phyloP scores from a whole-genome alignment of 2,888 invertebrate genomes.

The Orthosia gothica region DNA sequence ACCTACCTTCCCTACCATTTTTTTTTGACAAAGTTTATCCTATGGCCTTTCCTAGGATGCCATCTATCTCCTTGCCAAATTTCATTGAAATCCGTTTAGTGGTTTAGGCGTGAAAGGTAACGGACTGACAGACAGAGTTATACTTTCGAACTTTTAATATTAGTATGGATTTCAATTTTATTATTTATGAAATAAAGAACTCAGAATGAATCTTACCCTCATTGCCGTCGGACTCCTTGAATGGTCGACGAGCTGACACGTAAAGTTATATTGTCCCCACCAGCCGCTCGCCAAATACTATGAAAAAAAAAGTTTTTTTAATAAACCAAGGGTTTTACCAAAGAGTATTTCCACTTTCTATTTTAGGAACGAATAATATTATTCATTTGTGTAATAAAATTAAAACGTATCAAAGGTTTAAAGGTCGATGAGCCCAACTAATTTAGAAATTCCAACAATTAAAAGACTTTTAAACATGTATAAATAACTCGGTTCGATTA shows the following conservation, averaged over 20 bases:
- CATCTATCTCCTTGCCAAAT: too few species aligned
- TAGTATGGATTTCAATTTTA: background rate
- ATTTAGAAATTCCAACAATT: constrained; percentile 1
- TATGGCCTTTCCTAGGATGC: too few species aligned
- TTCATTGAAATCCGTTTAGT: too few species aligned
- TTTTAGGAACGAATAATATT: constrained; percentile 3
- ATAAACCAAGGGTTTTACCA: background rate
- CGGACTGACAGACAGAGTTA: too few species aligned
- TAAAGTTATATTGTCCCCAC: constrained; percentile 96
- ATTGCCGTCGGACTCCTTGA: constrained; percentile 94
- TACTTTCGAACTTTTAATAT: too few species aligned
- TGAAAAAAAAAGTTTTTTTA: constrained; percentile 58
- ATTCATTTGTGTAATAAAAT: background rate
- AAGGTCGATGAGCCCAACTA: constrained; percentile 6
- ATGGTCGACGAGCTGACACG: constrained; percentile 97
- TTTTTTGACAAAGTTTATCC: too few species aligned
- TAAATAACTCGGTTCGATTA: background rate
- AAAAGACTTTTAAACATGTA: background rate
- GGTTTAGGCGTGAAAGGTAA: too few species aligned
- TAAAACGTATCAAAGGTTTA: constrained; percentile 6
- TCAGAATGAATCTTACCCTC: constrained; percentile 88
- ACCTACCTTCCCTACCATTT: too few species aligned
- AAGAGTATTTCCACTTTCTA: constrained; percentile 4
- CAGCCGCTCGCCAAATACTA: constrained; percentile 95
- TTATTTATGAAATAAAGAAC: background rate